These are phyloP conservation scores for Cisticola juncidis DNA, from an alignment of 2,113 vertebrate genomes.

Conservation along the genomic window DNA sequence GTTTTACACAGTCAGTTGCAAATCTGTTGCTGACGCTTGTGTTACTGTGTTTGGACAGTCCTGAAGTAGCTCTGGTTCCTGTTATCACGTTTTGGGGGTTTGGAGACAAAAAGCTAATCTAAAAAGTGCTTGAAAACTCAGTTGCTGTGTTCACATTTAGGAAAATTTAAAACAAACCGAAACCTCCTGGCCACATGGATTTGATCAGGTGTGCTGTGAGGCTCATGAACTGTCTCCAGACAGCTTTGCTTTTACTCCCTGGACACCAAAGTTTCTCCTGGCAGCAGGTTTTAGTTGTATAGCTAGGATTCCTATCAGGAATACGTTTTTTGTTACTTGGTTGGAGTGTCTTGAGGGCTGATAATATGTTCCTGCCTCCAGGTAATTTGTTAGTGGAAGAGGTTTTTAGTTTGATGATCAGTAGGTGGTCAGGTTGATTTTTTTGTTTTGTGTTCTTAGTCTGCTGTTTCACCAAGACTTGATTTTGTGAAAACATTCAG, in stretches of 20 bases:
- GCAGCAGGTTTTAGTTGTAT: not conserved
- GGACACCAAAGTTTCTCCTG: not conserved
- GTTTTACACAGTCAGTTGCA: not conserved
- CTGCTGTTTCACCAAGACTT: not conserved
- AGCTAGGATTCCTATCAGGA: not conserved
- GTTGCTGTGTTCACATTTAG: not conserved
- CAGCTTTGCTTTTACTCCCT: not conserved
- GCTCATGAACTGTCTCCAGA: not conserved
- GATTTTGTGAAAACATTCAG: not conserved
- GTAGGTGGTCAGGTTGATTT: not conserved
- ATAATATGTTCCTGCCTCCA: not conserved
- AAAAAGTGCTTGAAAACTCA: not conserved
- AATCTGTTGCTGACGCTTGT: not conserved
- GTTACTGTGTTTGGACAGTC: not conserved
- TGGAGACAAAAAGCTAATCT: not conserved
- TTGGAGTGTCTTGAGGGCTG: not conserved
- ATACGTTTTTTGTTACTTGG: not conserved
- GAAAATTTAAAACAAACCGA: not conserved
- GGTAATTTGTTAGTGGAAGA: not conserved
- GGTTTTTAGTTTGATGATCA: not conserved
- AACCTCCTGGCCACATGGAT: accelerated
- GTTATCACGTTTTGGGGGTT: not conserved
- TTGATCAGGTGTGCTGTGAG: not conserved
- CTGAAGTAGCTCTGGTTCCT: accelerated
- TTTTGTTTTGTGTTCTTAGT: not conserved